Conservation (phyloP, 2,797 vertebrate genomes). For the Thamnophis elegans region DNA sequence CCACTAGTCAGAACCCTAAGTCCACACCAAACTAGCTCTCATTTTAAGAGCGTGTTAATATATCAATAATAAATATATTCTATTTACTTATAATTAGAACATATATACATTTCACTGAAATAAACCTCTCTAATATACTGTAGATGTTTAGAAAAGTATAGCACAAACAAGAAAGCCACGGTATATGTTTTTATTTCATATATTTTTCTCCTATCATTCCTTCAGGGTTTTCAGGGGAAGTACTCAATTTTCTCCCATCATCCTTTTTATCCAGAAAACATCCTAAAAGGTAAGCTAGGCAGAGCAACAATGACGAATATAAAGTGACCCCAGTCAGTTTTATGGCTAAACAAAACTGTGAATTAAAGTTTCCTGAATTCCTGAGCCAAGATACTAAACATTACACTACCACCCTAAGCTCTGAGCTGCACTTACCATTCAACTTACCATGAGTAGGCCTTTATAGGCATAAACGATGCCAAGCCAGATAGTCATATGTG, state of each 20-base stretch:
- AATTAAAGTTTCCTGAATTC: neutral
- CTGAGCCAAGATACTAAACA: neutral
- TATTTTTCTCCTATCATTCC: neutral
- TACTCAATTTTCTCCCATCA: neutral
- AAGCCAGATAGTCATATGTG: slow-evolving; percentile 99
- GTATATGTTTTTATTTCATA: neutral
- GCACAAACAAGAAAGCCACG: neutral
- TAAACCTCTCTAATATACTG: neutral
- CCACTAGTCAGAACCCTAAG: too few species aligned
- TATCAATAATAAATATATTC: neutral
- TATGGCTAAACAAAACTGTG: neutral
- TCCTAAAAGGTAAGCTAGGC: neutral
- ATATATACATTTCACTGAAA: neutral
- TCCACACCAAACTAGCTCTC: neutral
- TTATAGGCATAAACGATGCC: slow-evolving; percentile 99
- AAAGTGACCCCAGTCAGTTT: neutral
- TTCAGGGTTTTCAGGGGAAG: neutral
- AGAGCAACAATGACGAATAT: neutral
- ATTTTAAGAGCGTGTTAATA: neutral
- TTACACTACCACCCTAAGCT: neutral
- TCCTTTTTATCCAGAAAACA: neutral
- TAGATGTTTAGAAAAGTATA: neutral
- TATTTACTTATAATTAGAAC: neutral
- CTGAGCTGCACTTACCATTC: slow-evolving; percentile 14
- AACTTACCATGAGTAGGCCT: slow-evolving; percentile 96